Evolutionary conservation across 2,888 invertebrate species (phyloP), one percentile per base, ranked within the genome.

Genomic region (Noctua janthina): DNA sequence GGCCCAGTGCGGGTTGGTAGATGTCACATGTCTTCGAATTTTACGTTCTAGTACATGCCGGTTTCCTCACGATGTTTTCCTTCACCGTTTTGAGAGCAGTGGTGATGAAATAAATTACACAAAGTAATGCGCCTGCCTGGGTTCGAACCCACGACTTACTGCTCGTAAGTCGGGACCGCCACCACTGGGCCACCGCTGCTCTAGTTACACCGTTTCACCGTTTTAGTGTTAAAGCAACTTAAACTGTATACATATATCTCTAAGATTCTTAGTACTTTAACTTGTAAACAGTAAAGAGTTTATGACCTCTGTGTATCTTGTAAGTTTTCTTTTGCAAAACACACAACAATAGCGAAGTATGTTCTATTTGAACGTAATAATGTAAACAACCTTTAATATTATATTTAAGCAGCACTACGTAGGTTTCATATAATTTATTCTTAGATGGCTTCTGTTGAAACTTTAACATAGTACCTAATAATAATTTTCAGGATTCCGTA

Each of bases 301-400:
- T 64, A 23, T 20, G 2, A 23, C 17, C 43, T 46, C 35, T 46
- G 2, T 43, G 23, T n/a, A 10, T 8, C 64, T 54, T 64, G n/a
- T 35, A 64, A 46, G 78, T 29, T 70, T 78, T 46, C 69, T 70
- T 78, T 68, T 78, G 1, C 1, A 29, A 49, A 35, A 51, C 17
- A 43, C 23, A 11, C 4, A 29, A 39, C 20, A 67, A 23, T 3
- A 35, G 35, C 20, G 17, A 13, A 39, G n/a, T 51, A 23, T 29
- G 5, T n/a, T 23, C 6, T 23, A 23, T 66, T 66, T 73, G 46
- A 43, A 43, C 62, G 17, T 54, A 23, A 3, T 13, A 2, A 43
- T 29, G 20, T 73, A 11, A 23, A 54, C 10, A 39, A 5, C 15
- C 54, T 23, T 15, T 68, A 17, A n/a, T n/a, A 23, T 51, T 70